phyloP scores from a whole-genome alignment of 2,113 vertebrate genomes.

The Amblyopsis rosae region DNA sequence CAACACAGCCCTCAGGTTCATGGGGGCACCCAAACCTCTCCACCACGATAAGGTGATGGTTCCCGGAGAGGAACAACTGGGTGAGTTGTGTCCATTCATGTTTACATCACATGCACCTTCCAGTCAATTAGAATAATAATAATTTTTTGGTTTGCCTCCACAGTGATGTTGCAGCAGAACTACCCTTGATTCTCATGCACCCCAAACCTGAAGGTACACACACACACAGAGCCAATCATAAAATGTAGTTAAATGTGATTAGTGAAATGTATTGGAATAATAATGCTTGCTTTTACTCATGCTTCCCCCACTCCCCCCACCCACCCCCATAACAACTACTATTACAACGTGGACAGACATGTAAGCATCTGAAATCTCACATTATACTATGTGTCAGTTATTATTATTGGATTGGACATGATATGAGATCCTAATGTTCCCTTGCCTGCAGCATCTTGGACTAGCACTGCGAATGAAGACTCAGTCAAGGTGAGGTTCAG shows the following conservation, averaged over 20 bases:
- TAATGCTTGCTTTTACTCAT: neutral
- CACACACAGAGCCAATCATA: neutral
- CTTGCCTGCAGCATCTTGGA: neutral
- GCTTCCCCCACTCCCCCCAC: neutral
- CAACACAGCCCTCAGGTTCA: too few relatives aligned
- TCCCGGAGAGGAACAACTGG: too few relatives aligned
- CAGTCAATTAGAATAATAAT: conserved; percentile 6
- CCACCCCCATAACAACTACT: neutral
- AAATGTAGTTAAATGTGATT: neutral
- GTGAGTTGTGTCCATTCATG: conserved; percentile 60
- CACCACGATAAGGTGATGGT: too few relatives aligned
- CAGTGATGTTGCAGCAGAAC: conserved; percentile 83
- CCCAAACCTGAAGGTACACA: conserved; percentile 77
- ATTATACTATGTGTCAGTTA: neutral
- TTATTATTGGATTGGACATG: neutral
- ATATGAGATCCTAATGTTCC: neutral
- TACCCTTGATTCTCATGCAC: conserved; percentile 86
- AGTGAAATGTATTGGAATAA: too few relatives aligned
- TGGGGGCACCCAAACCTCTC: too few relatives aligned
- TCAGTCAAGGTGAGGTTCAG: neutral
- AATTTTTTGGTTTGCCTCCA: conserved; percentile 38
- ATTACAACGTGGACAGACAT: neutral
- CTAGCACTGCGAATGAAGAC: neutral
- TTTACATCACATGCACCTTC: neutral
- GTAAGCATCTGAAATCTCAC: neutral